These are phyloP conservation scores for Brachionus plicatilis DNA, from an alignment of 1,140 invertebrate genomes.

Conservation along the genomic window DNA sequence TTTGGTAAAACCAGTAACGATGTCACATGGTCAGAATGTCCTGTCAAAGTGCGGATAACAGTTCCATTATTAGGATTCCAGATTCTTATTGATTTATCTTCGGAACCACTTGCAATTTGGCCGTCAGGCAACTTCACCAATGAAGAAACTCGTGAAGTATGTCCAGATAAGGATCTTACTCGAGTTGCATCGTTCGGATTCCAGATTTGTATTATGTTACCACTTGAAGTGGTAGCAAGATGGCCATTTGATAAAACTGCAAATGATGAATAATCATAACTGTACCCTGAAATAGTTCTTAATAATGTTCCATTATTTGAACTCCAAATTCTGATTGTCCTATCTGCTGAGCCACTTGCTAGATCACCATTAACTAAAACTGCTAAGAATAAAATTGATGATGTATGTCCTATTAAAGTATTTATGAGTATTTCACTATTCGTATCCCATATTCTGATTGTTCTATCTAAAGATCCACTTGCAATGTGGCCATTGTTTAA, in stretches of 20 bases:
- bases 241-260: background rate
- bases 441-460: background rate
- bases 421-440: background rate
- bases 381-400: background rate
- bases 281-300: background rate
- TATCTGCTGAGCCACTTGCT: background rate
- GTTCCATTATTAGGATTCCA: background rate
- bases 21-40: background rate
- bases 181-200: background rate
- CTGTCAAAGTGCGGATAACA: background rate
- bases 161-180: background rate
- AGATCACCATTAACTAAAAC: background rate
- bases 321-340: background rate
- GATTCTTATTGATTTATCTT: background rate
- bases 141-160: background rate
- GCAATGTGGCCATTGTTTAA: background rate
- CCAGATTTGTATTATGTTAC: background rate
- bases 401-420: background rate
- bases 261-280: background rate
- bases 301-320: background rate
- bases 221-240: background rate
- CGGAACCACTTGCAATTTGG: background rate
- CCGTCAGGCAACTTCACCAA: background rate
- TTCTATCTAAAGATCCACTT: background rate
- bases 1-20: background rate